phyloP scores from a whole-genome alignment of 2,113 vertebrate species.

The Thunnus maccoyii region DNA sequence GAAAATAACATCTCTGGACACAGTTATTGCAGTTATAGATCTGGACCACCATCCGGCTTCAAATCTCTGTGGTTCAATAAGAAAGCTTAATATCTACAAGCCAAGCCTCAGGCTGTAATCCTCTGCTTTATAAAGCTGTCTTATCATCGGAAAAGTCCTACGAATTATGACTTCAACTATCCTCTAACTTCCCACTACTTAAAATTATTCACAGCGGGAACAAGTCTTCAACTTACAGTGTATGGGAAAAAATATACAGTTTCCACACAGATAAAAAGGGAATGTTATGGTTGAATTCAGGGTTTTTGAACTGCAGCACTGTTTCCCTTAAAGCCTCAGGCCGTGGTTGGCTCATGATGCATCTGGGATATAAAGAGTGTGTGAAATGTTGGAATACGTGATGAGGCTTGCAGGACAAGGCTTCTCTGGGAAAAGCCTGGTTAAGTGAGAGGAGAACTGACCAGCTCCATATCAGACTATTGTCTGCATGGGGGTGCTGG shows the following conservation, averaged over 20 bases:
- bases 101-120: conserved; percentile 28
- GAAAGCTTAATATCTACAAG: conserved; percentile 29
- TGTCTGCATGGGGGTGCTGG: conserved; percentile 66
- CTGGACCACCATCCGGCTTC: background rate
- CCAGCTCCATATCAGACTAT: conserved; percentile 49
- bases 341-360: conserved; percentile 3
- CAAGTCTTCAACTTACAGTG: background rate
- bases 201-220: background rate
- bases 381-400: conserved; percentile 20
- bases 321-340: conserved; percentile 15
- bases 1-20: conserved; percentile 27
- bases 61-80: conserved; percentile 31
- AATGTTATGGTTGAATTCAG: background rate
- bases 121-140: conserved; percentile 20
- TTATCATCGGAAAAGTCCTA: conserved; percentile 5
- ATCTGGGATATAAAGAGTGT: conserved; percentile 17
- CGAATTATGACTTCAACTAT: background rate
- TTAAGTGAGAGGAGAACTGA: conserved; percentile 39
- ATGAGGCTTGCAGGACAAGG: conserved; percentile 7
- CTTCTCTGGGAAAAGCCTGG: conserved; percentile 43
- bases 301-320: conserved; percentile 23
- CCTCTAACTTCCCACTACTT: background rate
- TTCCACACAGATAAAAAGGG: background rate
- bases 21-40: conserved; percentile 12
- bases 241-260: background rate